Conservation (phyloP, 1,140 invertebrate species). For the Heliconius eleuchia region DNA sequence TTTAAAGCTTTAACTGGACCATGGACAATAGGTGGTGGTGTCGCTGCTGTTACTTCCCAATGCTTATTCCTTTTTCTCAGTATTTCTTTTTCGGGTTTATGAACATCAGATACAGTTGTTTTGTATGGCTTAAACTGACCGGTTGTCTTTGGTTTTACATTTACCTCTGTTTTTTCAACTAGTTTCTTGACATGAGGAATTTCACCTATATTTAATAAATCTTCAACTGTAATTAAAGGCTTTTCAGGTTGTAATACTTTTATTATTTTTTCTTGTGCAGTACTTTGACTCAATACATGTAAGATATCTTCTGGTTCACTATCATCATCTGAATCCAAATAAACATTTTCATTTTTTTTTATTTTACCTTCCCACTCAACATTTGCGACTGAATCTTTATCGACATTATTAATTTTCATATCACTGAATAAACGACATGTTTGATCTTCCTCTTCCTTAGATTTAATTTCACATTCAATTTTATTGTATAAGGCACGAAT, state of each 20-base stretch:
- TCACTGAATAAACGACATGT: conserved; percentile 82
- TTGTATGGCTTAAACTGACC: conserved; percentile 84
- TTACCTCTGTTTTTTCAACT: conserved; percentile 82
- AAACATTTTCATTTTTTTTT: conserved; percentile 61
- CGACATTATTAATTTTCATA: conserved; percentile 82
- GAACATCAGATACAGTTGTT: conserved; percentile 84
- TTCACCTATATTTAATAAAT: conserved; percentile 83
- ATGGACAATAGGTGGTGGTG: conserved; percentile 83
- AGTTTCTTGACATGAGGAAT: conserved; percentile 83
- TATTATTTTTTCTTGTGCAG: conserved; percentile 83
- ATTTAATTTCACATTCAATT: conserved; percentile 81
- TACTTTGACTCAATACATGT: conserved; percentile 84
- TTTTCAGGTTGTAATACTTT: conserved; percentile 80
- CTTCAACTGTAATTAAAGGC: conserved; percentile 83
- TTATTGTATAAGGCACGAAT: conserved; percentile 82
- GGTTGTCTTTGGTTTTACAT: conserved; percentile 53
- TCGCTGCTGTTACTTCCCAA: conserved; percentile 87
- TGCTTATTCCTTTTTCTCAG: conserved; percentile 82
- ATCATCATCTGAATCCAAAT: conserved; percentile 85
- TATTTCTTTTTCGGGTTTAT: conserved; percentile 84
- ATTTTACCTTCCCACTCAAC: conserved; percentile 86
- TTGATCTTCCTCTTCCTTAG: conserved; percentile 82
- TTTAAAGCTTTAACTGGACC: conserved; percentile 81
- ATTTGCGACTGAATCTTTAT: conserved; percentile 82
- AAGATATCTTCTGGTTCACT: conserved; percentile 84